phyloP scores from a whole-genome alignment of 2,797 vertebrate species.

The Danio kyathit region DNA sequence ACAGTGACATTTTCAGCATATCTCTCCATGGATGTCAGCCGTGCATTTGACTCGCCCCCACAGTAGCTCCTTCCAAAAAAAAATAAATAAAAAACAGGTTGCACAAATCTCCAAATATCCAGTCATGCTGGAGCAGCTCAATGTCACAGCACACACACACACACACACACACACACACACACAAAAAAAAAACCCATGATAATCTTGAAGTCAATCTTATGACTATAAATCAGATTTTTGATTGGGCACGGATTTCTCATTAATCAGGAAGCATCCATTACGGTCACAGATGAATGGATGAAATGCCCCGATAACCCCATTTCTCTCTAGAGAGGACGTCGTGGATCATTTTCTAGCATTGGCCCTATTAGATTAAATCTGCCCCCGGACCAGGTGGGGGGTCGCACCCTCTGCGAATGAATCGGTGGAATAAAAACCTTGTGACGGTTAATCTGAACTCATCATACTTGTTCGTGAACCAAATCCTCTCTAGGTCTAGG shows the following conservation, averaged over 20 bases:
- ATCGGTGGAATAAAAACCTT: constrained; percentile 25
- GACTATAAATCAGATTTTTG: constrained; percentile 54
- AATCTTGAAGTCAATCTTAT: constrained; percentile 47
- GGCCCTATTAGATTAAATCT: constrained; percentile 57
- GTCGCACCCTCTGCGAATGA: constrained; percentile 30
- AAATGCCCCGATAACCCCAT: constrained; percentile 26
- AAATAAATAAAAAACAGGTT: neutral
- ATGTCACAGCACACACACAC: constrained; percentile 36
- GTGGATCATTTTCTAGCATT: constrained; percentile 45
- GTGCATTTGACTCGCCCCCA: neutral
- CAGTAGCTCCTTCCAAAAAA: neutral
- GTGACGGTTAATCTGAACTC: constrained; percentile 43
- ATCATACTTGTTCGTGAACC: constrained; percentile 45
- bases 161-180: constrained; percentile 6
- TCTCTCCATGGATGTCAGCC: neutral
- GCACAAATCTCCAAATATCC: constrained; percentile 32
- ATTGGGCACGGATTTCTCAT: constrained; percentile 37
- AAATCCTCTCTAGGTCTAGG: constrained; percentile 46
- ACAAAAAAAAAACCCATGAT: neutral
- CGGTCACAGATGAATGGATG: constrained; percentile 18
- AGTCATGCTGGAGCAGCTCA: constrained; percentile 7
- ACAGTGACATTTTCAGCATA: constrained; percentile 36
- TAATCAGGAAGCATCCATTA: constrained; percentile 38
- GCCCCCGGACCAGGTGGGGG: constrained; percentile 6
- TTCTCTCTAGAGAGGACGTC: constrained; percentile 29